These are phyloP conservation scores for Phrynocephalus vlangalii DNA, from an alignment of 2,797 vertebrate species.

Conservation along the genomic window DNA sequence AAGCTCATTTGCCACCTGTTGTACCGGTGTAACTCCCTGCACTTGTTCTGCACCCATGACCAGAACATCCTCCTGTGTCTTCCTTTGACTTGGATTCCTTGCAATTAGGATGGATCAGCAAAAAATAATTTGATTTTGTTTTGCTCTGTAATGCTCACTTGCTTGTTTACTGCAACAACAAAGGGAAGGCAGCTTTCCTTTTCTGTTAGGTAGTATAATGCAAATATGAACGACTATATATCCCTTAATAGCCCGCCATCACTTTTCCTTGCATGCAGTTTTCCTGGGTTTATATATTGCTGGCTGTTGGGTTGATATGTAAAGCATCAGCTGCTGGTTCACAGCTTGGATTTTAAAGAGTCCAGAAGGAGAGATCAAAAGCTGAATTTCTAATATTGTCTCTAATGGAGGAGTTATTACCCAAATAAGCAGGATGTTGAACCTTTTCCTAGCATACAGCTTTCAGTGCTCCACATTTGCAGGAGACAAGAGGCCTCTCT, in stretches of 20 bases:
- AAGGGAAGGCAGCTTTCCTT: slow-evolving; percentile 57
- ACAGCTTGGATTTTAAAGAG: slow-evolving; percentile 74
- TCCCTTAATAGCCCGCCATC: slow-evolving; percentile 66
- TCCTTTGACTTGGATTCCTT: slow-evolving; percentile 24
- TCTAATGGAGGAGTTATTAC: slow-evolving; percentile 71
- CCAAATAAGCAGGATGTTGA: slow-evolving; percentile 63
- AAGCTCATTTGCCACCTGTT: slow-evolving; percentile 55
- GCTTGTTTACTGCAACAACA: slow-evolving; percentile 45
- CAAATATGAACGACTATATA: slow-evolving; percentile 70
- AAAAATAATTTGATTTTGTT: slow-evolving; percentile 39
- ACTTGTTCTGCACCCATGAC: slow-evolving; percentile 18
- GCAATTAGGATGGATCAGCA: slow-evolving; percentile 44
- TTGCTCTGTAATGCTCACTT: slow-evolving; percentile 40
- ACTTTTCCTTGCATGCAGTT: slow-evolving; percentile 52
- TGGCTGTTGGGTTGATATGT: slow-evolving; percentile 65
- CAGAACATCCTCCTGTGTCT: background rate
- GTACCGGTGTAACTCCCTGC: slow-evolving; percentile 51
- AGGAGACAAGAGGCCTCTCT: slow-evolving; percentile 41
- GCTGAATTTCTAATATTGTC: slow-evolving; percentile 70
- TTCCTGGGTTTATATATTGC: slow-evolving; percentile 66
- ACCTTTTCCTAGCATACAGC: slow-evolving; percentile 63
- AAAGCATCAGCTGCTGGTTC: slow-evolving; percentile 75
- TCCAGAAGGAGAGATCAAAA: slow-evolving; percentile 74
- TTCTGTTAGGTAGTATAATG: slow-evolving; percentile 59
- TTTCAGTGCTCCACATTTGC: slow-evolving; percentile 34